A percentile compares a stretch with the other conserved stretches of the same genome.
phyloP scores from a whole-genome alignment of 2,888 invertebrate genomes.

The Trichogramma evanescens region DNA sequence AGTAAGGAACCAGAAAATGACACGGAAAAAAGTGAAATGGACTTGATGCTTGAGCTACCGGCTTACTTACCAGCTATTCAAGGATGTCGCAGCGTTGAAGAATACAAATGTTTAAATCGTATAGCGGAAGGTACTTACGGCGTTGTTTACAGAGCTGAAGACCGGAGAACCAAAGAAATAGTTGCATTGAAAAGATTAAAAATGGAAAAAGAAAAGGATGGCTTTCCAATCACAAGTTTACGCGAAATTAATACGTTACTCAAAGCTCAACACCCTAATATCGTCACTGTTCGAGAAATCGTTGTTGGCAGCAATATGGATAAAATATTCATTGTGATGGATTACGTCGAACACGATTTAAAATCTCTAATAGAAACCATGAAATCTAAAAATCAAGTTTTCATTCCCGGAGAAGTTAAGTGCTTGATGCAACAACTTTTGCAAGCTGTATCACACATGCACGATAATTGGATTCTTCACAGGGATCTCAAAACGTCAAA shows the following conservation, averaged over 20 bases:
- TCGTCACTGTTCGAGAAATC: slow-evolving; percentile 96
- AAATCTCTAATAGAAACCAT: slow-evolving; percentile 98
- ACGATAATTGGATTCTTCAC: slow-evolving; percentile 99
- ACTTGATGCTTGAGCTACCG: slow-evolving; percentile 53
- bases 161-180: slow-evolving; percentile 94
- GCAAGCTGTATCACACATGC: slow-evolving; percentile 88
- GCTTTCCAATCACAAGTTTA: slow-evolving; percentile 96
- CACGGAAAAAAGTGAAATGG: slow-evolving; percentile 33
- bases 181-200: slow-evolving; percentile 96
- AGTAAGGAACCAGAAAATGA: slow-evolving; percentile 11
- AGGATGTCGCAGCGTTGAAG: slow-evolving; percentile 94
- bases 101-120: slow-evolving; percentile 94
- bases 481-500: slow-evolving; percentile 98
- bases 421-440: slow-evolving; percentile 89
- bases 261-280: slow-evolving; percentile 87
- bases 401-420: slow-evolving; percentile 82
- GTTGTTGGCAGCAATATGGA: slow-evolving; percentile 99
- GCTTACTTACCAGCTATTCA: slow-evolving; percentile 80
- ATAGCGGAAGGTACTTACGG: slow-evolving; percentile 99
- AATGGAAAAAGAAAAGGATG: slow-evolving; percentile 99
- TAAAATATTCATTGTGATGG: slow-evolving; percentile 97
- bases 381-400: slow-evolving; percentile 80
- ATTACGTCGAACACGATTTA: slow-evolving; percentile 97
- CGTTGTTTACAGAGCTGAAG: slow-evolving; percentile 92
- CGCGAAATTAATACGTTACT: slow-evolving; percentile 96